Percentiles rank a stretch among this genome's conserved stretches.
Evolutionary conservation across 2,113 vertebrate species (phyloP).

Genomic region (Gobiocypris rarus): DNA sequence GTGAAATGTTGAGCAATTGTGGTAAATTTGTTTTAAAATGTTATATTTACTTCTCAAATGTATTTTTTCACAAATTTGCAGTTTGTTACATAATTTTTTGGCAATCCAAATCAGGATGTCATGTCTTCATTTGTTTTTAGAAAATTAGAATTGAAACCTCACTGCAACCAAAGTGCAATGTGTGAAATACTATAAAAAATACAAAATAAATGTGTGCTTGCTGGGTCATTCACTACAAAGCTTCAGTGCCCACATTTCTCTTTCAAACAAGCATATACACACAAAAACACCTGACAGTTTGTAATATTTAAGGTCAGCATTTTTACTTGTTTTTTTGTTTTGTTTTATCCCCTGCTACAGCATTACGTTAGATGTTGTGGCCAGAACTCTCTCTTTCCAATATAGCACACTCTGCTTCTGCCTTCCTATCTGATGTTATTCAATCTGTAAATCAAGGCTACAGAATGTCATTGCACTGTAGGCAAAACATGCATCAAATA

Average conservation of each 20-base stretch:
- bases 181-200: background rate
- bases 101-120: background rate
- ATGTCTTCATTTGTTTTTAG: background rate
- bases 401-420: background rate
- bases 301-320: constrained; percentile 35
- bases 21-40: background rate
- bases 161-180: background rate
- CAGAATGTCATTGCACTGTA: constrained; percentile 1
- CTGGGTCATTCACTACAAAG: background rate
- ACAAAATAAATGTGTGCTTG: background rate
- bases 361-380: background rate
- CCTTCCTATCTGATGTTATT: constrained; percentile 18
- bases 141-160: background rate
- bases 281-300: constrained; percentile 23
- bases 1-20: background rate
- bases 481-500: constrained; percentile 44
- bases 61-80: background rate
- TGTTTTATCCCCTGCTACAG: constrained; percentile 10
- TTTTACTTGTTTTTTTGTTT: constrained; percentile 50
- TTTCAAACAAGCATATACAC: constrained; percentile 20
- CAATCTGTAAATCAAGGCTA: background rate
- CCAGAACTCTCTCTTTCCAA: background rate
- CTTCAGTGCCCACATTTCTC: constrained; percentile 2
- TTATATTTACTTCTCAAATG: background rate
- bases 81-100: background rate